These are phyloP conservation scores for Zaprionus tsacasi DNA, from an alignment of 1,140 invertebrate species.

Conservation along the genomic window DNA sequence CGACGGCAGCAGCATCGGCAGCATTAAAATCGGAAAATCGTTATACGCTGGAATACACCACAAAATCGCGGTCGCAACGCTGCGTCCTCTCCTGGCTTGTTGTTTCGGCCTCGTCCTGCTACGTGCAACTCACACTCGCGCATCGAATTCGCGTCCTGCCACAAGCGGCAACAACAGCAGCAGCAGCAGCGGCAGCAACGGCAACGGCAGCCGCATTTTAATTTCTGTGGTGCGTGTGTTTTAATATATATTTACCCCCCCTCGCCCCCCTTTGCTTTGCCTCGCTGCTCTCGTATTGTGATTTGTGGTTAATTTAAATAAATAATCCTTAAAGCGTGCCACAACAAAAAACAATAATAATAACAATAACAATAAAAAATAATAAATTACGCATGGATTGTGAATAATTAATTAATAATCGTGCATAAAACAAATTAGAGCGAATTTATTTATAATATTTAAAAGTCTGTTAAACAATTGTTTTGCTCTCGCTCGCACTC, in stretches of 20 bases:
- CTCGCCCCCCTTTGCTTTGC: conserved; percentile 35
- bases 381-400: neutral
- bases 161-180: conserved; percentile 33
- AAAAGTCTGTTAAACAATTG: conserved; percentile 13
- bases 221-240: conserved; percentile 70
- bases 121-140: conserved; percentile 68
- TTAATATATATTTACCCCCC: conserved; percentile 39
- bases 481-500: neutral
- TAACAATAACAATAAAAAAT: conserved; percentile 5
- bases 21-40: conserved; percentile 76
- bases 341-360: neutral
- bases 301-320: conserved; percentile 79
- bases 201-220: conserved; percentile 69
- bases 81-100: conserved; percentile 14
- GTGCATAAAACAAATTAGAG: neutral
- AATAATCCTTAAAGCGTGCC: conserved; percentile 76
- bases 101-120: conserved; percentile 42
- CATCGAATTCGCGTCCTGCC: conserved; percentile 61
- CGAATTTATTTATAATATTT: conserved; percentile 5
- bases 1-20: conserved; percentile 8
- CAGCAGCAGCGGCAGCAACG: conserved; percentile 19
- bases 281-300: conserved; percentile 31
- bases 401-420: conserved; percentile 15
- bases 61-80: conserved; percentile 74
- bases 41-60: conserved; percentile 74